phyloP scores from a whole-genome alignment of 2,113 vertebrate species.

The Daboia siamensis region DNA sequence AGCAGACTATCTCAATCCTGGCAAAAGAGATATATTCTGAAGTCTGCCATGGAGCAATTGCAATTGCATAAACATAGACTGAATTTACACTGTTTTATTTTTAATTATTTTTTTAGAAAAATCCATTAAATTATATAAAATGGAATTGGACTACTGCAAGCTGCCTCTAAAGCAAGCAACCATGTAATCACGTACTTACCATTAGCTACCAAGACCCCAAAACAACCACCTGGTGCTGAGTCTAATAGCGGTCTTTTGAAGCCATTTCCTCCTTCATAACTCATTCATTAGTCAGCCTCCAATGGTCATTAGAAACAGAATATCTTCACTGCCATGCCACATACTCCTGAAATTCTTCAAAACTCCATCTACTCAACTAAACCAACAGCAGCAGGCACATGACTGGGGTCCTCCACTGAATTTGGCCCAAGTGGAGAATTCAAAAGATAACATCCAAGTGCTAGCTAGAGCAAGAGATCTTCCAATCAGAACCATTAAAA shows the following conservation, averaged over 20 bases:
- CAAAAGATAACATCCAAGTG: not conserved
- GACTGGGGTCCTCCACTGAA: not conserved
- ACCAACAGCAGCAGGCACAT: not conserved
- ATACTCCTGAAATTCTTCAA: not conserved
- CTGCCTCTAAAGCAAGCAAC: not conserved
- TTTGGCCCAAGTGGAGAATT: not conserved
- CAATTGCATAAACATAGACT: not conserved
- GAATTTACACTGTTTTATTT: not conserved
- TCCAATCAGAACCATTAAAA: not conserved
- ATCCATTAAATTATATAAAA: not conserved
- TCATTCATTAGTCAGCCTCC: not conserved
- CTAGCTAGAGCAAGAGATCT: not conserved
- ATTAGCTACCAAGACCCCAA: not conserved
- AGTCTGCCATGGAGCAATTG: not conserved
- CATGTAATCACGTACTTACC: not conserved
- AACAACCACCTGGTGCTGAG: not conserved
- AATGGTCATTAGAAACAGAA: not conserved
- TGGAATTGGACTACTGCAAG: not conserved
- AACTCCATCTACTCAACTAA: not conserved
- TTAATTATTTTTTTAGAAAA: not conserved
- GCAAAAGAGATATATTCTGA: not conserved
- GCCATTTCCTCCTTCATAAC: not conserved
- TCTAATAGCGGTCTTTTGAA: not conserved
- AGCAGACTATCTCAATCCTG: not conserved
- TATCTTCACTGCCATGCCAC: not conserved